Base-by-base conservation (phyloP, 2,888 invertebrate species). In the Steinernema hermaphroditum region DNA sequence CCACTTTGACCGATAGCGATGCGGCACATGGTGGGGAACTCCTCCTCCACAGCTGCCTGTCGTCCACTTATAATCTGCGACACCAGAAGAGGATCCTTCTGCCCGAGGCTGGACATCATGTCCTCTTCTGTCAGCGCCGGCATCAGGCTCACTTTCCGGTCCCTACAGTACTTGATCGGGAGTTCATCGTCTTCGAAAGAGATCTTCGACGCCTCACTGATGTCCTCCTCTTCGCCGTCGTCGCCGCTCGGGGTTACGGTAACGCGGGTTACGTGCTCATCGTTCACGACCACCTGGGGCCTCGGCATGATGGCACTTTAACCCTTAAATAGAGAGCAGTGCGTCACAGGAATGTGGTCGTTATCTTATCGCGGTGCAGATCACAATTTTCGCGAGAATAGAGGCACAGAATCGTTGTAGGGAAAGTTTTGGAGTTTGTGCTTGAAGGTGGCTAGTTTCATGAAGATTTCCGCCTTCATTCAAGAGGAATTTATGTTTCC, bases 131-230 rank as follows among this genome's bases (percentile, higher is more conserved):
- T 80, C 24, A 80, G 70, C n/a, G 75, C 70, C 1, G 80, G 80
- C 80, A 80, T 80, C 68, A 80, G 68, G n/a, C 80, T 81, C n/a
- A 76, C 75, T 50, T 80, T 80, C 27, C 80, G 73, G 32, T 62
- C 29, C 8, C 32, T 2, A n/a, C 34, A 62, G 32, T 62, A 62
- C n/a, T 62, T 24, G 62, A 29, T 62, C 32, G 27, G 62, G 14
- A 32, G 29, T 9, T 29, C 62, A 16, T 62, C 62, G 16, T 62
- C 62, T 12, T 62, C 62, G 62, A 37, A 37, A 12, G 9, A 29
- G 1, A 62, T 6, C 1, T 22, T 32, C 6, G 62, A 62, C 2
- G 62, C 6, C 8, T 29, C 34, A 4, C 34, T 34, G 16, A 16
- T 34, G 4, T 62, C 62, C 62, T 54, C 54, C 8, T 62, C 62